A percentile compares a stretch with the other conserved stretches of the same genome.
Evolutionary conservation across 2,797 vertebrate species (phyloP).

Genomic region (Urocyon cinereoargenteus): DNA sequence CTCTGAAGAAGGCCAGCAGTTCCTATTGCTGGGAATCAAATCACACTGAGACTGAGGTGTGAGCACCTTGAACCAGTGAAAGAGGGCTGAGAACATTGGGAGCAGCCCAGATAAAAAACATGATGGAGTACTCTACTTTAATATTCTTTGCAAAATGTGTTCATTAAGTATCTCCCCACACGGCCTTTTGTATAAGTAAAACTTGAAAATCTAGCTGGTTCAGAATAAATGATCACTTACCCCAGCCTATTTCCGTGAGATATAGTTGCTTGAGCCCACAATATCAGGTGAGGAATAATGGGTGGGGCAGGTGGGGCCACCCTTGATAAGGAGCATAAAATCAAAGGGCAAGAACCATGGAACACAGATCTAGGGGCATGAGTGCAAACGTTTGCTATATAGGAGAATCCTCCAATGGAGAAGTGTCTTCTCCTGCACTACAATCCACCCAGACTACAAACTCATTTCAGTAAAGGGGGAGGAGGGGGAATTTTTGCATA

Average conservation of each 20-base stretch:
- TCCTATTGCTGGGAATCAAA: neutral
- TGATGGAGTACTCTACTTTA: neutral
- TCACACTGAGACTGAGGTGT: neutral
- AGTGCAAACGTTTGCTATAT: neutral
- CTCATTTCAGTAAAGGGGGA: neutral
- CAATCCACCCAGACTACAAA: neutral
- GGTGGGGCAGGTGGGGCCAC: constrained; percentile 39
- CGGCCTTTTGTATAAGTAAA: constrained; percentile 18
- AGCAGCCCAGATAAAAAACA: neutral
- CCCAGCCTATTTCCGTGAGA: constrained; percentile 44
- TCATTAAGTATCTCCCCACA: neutral
- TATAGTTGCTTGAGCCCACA: constrained; percentile 44
- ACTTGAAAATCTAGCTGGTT: constrained; percentile 55
- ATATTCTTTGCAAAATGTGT: neutral
- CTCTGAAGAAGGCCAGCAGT: neutral
- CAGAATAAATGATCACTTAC: constrained; percentile 31
- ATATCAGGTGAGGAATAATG: constrained; percentile 35
- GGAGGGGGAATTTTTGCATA: neutral
- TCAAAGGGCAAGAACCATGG: constrained; percentile 62
- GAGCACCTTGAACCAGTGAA: neutral
- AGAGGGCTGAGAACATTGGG: neutral
- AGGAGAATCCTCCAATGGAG: neutral
- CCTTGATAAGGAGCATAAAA: constrained; percentile 70
- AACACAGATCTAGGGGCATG: constrained; percentile 16
- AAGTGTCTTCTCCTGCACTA: neutral